Evolutionary conservation across 2,113 vertebrate genomes (phyloP), one percentile per base, ranked within the genome.

Genomic region (Lanius ludovicianus): DNA sequence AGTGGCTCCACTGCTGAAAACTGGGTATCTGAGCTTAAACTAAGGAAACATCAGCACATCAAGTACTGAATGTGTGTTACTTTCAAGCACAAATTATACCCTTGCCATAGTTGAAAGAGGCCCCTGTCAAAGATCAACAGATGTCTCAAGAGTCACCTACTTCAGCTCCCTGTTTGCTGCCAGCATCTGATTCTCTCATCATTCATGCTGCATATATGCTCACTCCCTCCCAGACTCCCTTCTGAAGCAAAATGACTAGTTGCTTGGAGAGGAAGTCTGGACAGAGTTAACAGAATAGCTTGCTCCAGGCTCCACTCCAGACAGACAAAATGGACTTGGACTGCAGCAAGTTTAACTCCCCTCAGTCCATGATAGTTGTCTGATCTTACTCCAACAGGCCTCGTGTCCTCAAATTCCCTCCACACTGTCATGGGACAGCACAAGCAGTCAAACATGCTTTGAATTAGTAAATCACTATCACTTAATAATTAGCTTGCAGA

Each of bases 261-360:
- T 95, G 74, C 76, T 95, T 95, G 95, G 94, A 95, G 60, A 95
- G 86, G 80, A 95, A 95, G 52, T 79, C 89, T 93, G 91, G 60
- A 92, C 2, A 2, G 31, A 56, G 91, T 78, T 97, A 83, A 96
- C 89, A 96, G 86, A 90, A 95, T 84, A 78, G 68, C 76, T 81
- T 87, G 64, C 93, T 92, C 76, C 93, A 93, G 94, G 95, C 93
- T 97, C 47, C 4, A 9, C 73, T 95, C 93, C 95, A 96, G 91
- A 93, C 73, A 64, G 60, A 65, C 13, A 90, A 94, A 96, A 90
- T 44, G 86, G 84, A 60, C 94, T 92, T 90, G 93, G 64, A 78
- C 73, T 78, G 52, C 35, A 84, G 28, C 39, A 81, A 67, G 49
- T 91, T 96, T 96, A 95, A 95, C 93, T 95, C 94, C 93, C 56